Evolutionary conservation across 2,797 vertebrate genomes (phyloP).

Genomic region (Dipus sagitta): DNA sequence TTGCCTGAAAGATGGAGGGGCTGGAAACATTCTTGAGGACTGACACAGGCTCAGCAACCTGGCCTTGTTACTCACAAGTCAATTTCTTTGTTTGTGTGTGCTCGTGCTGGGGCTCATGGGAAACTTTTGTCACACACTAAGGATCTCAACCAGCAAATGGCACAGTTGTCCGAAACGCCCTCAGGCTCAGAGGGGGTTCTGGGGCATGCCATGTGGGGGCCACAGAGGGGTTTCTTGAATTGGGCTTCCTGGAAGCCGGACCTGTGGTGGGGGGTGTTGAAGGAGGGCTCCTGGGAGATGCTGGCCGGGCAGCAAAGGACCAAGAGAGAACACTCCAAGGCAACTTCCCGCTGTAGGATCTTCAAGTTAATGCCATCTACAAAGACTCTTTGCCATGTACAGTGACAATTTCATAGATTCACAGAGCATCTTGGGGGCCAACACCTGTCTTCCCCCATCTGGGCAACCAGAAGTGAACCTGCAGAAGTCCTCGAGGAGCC

Average conservation of each 20-base stretch:
- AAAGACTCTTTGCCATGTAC: too few relatives aligned
- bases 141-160: accelerated
- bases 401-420: too few relatives aligned
- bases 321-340: too few relatives aligned
- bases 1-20: background rate
- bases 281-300: too few relatives aligned
- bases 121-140: background rate
- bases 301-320: background rate
- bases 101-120: accelerated
- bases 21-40: constrained; percentile 41
- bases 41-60: background rate
- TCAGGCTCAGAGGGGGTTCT: too few relatives aligned
- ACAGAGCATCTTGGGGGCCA: too few relatives aligned
- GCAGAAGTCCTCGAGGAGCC: too few relatives aligned
- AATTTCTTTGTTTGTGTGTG: accelerated
- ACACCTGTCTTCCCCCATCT: too few relatives aligned
- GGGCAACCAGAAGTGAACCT: too few relatives aligned
- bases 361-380: too few relatives aligned
- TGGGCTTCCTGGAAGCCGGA: background rate
- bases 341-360: too few relatives aligned
- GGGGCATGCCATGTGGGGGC: too few relatives aligned
- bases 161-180: accelerated
- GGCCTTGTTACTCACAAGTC: constrained; percentile 43
- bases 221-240: background rate
- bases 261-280: background rate